phyloP scores from a whole-genome alignment of 2,888 invertebrate species.

The Rhagonycha fulva region DNA sequence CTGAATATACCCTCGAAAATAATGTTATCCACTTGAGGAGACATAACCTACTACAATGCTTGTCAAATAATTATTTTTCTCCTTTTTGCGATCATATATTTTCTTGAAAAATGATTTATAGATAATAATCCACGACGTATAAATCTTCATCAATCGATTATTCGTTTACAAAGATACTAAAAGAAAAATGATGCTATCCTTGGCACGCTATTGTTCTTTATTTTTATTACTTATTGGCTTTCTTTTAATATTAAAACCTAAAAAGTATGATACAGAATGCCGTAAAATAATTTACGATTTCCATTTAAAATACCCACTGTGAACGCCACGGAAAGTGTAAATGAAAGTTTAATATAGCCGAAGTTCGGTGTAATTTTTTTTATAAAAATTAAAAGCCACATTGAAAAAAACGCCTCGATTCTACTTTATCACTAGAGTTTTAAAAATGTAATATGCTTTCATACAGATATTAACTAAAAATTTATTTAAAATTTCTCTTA shows the following conservation, averaged over 20 bases:
- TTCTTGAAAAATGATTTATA: not conserved
- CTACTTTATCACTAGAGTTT: not conserved
- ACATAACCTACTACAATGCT: no score
- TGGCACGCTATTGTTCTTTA: not conserved
- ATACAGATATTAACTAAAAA: not conserved
- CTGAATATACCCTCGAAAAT: no score
- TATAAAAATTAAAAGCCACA: not conserved
- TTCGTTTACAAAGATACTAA: not conserved
- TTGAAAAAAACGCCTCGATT: not conserved
- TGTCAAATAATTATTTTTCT: no score
- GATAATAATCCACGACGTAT: not conserved
- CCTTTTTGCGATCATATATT: not conserved
- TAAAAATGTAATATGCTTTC: not conserved
- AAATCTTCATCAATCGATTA: not conserved
- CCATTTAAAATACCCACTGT: not conserved
- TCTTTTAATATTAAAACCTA: conserved; percentile 11
- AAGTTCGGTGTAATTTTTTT: not conserved
- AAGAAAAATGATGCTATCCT: not conserved
- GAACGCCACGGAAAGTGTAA: not conserved
- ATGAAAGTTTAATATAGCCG: conserved; percentile 8
- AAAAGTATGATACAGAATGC: not conserved
- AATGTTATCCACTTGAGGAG: no score
- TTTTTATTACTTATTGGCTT: conserved; percentile 1
- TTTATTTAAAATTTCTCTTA: not conserved
- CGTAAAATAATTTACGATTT: conserved; percentile 12